Evolutionary conservation across 2,113 vertebrate genomes (phyloP), one percentile per base, ranked within the genome.

Genomic region (Myanophis thanlyinensis): DNA sequence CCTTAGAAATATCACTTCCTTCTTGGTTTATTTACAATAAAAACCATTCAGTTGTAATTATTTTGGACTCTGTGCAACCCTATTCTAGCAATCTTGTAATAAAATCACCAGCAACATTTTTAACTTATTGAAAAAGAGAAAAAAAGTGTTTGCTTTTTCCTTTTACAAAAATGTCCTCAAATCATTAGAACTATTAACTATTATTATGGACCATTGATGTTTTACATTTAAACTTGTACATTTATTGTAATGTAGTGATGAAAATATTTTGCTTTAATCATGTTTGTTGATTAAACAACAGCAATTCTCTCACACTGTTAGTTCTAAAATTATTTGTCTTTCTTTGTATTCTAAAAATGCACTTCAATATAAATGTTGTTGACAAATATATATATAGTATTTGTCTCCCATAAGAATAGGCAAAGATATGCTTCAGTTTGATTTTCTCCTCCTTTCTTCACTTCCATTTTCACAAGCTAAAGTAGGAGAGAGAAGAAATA

Each of bases 221-320:
- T 93, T 93, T 89, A 91, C 91, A 89, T 91, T 80, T 40, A 80
- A 80, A 89, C 91, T 85, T 93, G 53, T 89, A 53, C 67, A 91
- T 85, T 91, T 92, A 87, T 85, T 91, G 85, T 67, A 93, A 91
- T 91, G 40, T 88, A 88, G 88, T 13, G 30, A 88, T 92, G 73
- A 92, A 92, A 92, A 73, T 89, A 85, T 89, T 91, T 91, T 89
- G 62, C 85, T 93, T 93, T 89, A 86, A 86, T 91, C 18, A 86
- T 53, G 35, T 46, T 73, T 91, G 52, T 89, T 62, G 67, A 80
- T 80, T 80, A 80, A 73, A 93, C 87, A 56, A 93, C 30, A 35
- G 20, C 49, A 40, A 35, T 52, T 59, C 46, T 47, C 62, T 89
- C 59, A 85, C 10, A 27, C 87, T 85, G 23, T 30, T 12, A 52